Base-by-base conservation (phyloP, 2,113 vertebrate species). In the Ascaphus truei region DNA sequence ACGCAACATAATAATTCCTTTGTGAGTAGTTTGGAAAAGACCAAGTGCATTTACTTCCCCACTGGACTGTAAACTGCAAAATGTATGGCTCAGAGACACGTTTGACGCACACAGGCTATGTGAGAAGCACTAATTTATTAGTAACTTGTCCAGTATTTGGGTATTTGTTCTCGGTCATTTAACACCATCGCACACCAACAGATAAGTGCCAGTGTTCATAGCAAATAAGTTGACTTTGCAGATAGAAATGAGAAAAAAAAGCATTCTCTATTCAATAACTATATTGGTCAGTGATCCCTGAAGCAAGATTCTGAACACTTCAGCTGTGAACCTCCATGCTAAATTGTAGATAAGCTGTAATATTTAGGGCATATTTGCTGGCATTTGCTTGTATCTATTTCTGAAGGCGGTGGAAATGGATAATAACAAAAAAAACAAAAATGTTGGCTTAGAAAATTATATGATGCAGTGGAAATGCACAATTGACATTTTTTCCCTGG, bases 301-400 rank as follows among this genome's bases (percentile, higher is more conserved):
- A n/a, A n/a, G n/a, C n/a, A n/a, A n/a, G n/a, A n/a, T n/a, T 58
- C 27, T 68, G 30, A 68, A 58, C 39, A 12, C 65, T 57, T 58
- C 53, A 68, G 53, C 39, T 68, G 53, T 58, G 39, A 68, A 48
- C 63, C 31, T 43, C 13, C 30, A 23, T 68, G 29, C 37, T 25
- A 58, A 68, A 68, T 68, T 58, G 65, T 58, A 58, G 53, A 58
- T 34, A 48, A 47, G 58, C 37, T 47, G 41, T 57, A 58, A 68
- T 47, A 52, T 48, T 43, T 66, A 33, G 41, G 52, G 48, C 53
- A 58, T 50, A 68, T 68, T 58, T 47, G 22, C 65, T 68, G 65
- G 65, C 65, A 68, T 58, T 68, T 33, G 53, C 65, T 58, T 7
- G 65, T 48, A 68, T 68, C 65, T 68, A 68, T 68, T 68, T 68